These are phyloP conservation scores for Verasper variegatus DNA, from an alignment of 2,113 vertebrate genomes.

Conservation along the genomic window DNA sequence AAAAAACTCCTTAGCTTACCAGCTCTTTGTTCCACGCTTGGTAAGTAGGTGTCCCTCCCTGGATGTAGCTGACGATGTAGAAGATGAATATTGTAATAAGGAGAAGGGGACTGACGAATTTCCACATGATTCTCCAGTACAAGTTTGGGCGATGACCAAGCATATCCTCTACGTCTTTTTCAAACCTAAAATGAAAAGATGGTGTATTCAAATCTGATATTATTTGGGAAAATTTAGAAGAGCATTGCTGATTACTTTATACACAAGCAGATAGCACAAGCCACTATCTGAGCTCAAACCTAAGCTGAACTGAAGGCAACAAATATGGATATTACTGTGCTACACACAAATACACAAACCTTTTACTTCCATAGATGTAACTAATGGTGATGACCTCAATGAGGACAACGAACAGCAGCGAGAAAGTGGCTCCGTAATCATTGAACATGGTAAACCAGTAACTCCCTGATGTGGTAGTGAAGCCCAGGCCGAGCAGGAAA, in stretches of 20 bases:
- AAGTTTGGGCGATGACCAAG: constrained; percentile 84
- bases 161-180: constrained; percentile 90
- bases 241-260: not conserved
- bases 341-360: constrained; percentile 73
- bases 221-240: not conserved
- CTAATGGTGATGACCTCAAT: constrained; percentile 88
- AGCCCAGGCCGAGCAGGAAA: constrained; percentile 86
- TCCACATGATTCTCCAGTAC: constrained; percentile 93
- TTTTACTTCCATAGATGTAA: constrained; percentile 90
- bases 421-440: constrained; percentile 89
- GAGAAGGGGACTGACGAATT: constrained; percentile 85
- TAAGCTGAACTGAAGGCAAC: not conserved
- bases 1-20: constrained; percentile 75
- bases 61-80: constrained; percentile 90
- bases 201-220: not conserved
- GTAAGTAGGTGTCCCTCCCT: constrained; percentile 87
- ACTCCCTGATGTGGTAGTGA: constrained; percentile 90
- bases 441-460: constrained; percentile 98
- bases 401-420: constrained; percentile 91
- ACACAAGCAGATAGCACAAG: not conserved
- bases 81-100: constrained; percentile 89
- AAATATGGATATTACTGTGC: not conserved
- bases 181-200: constrained; percentile 83
- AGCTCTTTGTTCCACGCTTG: constrained; percentile 90
- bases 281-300: not conserved